Conservation (phyloP, 1,140 invertebrate species). For the Lerema accius region DNA sequence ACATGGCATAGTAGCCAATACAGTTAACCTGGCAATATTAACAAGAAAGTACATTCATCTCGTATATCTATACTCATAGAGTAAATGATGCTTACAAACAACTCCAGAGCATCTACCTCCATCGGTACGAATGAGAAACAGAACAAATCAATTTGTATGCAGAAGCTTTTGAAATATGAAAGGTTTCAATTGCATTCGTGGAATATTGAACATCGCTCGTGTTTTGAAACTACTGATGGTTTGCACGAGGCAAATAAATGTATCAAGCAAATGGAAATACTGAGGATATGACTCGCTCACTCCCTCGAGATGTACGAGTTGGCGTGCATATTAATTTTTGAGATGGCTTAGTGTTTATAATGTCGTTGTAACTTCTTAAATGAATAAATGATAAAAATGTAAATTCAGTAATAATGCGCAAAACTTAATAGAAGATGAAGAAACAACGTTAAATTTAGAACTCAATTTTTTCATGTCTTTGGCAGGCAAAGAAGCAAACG, state of each 20-base stretch:
- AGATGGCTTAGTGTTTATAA: constrained; percentile 1
- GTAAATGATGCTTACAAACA: no score
- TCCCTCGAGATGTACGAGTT: constrained; percentile 6
- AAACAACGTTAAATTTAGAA: no score
- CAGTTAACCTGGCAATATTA: no score
- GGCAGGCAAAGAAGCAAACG: no score
- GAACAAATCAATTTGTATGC: not conserved
- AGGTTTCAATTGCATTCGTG: constrained; percentile 7
- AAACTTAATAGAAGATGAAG: no score
- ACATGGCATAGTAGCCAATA: no score
- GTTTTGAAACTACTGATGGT: constrained; percentile 13
- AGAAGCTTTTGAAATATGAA: constrained; percentile 5
- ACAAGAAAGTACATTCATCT: no score
- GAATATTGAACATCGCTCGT: constrained; percentile 24
- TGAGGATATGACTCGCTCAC: constrained; percentile 4
- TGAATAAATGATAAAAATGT: constrained; percentile 1
- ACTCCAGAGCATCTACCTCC: not conserved
- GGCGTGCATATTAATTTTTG: constrained; percentile 16
- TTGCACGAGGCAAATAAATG: constrained; percentile 17
- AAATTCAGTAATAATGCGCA: no score
- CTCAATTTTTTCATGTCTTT: no score
- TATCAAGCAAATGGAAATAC: constrained; percentile 18
- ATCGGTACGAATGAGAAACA: not conserved
- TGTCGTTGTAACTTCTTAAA: constrained; percentile 1
- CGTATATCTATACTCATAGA: no score